These are phyloP conservation scores for Bambusicola thoracicus DNA, from an alignment of 2,113 vertebrate species.

Conservation along the genomic window DNA sequence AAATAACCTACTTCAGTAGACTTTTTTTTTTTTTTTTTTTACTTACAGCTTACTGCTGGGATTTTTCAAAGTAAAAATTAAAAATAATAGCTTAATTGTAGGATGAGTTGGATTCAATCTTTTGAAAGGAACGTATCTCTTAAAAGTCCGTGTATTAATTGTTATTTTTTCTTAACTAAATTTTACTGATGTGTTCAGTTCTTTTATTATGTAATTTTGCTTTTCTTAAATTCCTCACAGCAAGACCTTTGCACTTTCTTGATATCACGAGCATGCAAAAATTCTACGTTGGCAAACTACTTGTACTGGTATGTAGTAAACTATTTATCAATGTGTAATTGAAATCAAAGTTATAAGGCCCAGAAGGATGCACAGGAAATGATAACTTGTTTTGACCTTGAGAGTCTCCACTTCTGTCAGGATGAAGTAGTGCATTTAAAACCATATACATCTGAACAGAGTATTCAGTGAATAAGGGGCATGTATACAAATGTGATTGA, in stretches of 20 bases:
- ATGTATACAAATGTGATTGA: neutral
- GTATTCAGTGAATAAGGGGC: neutral
- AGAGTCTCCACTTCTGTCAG: neutral
- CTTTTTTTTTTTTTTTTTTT: neutral
- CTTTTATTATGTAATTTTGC: neutral
- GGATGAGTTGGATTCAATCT: neutral
- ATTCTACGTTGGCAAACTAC: conserved; percentile 96
- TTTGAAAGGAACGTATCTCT: neutral
- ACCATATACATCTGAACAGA: neutral
- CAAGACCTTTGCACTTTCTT: conserved; percentile 98
- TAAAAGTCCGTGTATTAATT: neutral
- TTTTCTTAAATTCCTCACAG: conserved; percentile 74
- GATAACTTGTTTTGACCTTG: neutral
- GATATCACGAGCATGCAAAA: conserved; percentile 97
- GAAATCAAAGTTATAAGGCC: neutral
- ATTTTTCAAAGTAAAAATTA: neutral
- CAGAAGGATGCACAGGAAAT: neutral
- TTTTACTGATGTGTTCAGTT: neutral
- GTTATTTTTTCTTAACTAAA: neutral
- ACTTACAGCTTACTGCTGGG: neutral
- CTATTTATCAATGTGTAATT: neutral
- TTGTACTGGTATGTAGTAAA: conserved; percentile 91
- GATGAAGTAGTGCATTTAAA: neutral
- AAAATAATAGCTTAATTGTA: neutral
- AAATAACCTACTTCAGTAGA: neutral